A percentile compares a stretch with the other conserved stretches of the same genome.
Conservation (phyloP, 2,797 vertebrate species). For the Zonotrichia albicollis region DNA sequence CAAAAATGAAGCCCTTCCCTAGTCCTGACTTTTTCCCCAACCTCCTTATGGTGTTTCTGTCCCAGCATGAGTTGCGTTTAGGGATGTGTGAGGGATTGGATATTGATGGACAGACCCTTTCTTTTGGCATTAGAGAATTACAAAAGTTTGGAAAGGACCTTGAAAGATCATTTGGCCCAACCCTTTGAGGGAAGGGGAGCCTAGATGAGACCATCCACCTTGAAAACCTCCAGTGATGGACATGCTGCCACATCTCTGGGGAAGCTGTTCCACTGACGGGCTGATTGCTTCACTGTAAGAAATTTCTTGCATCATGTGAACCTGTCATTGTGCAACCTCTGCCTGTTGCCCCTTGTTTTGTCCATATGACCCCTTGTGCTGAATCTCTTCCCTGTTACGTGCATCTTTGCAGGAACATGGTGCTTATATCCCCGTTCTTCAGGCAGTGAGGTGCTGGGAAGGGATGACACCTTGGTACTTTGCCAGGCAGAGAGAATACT, state of each 20-base stretch:
- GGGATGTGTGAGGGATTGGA: fast-evolving
- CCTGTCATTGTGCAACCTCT: not conserved
- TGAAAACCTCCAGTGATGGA: not conserved
- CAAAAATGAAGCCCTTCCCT: not conserved
- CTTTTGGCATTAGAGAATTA: not conserved
- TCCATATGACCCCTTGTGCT: not conserved
- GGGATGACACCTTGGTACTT: not conserved
- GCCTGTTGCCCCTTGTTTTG: not conserved
- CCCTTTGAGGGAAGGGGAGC: not conserved
- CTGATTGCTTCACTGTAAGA: not conserved
- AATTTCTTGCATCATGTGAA: not conserved
- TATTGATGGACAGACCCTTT: fast-evolving
- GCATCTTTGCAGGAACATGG: not conserved
- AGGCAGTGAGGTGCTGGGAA: not conserved
- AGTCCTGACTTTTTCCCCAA: not conserved
- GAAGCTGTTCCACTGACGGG: not conserved
- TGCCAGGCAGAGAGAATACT: not conserved
- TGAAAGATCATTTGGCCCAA: not conserved
- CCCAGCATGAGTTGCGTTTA: not conserved
- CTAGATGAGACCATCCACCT: not conserved
- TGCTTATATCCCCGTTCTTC: not conserved
- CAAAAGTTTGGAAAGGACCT: not conserved
- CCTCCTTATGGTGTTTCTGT: not conserved
- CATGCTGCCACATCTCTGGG: fast-evolving
- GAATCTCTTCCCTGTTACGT: fast-evolving